A percentile compares a stretch with the other conserved stretches of the same genome.
These are phyloP conservation scores for Rhagoletis zephyria DNA, from an alignment of 1,140 invertebrate genomes.

Conservation along the genomic window DNA sequence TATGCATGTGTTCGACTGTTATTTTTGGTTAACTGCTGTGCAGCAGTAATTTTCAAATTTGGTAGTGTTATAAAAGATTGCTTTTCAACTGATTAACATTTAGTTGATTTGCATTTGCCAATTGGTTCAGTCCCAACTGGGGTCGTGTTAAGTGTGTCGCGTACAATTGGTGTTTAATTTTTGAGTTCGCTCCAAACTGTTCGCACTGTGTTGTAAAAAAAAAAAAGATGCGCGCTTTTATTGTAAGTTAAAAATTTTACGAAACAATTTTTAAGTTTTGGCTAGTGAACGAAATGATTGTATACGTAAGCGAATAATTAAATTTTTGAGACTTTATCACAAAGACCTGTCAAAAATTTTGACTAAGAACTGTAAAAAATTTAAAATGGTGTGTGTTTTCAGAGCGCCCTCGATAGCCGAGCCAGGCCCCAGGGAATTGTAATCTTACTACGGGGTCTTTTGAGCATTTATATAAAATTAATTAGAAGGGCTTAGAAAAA, in stretches of 20 bases:
- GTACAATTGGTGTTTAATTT: neutral
- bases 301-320: too few species aligned
- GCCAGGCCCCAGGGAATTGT: too few species aligned
- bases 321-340: too few species aligned
- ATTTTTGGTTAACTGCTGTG: constrained; percentile 22
- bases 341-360: too few species aligned
- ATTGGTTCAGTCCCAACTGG: constrained; percentile 53
- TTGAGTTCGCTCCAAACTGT: neutral
- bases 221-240: constrained; percentile 66
- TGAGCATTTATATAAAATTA: too few species aligned
- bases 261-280: neutral
- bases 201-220: neutral
- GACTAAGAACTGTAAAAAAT: too few species aligned
- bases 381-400: too few species aligned
- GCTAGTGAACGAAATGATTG: too few species aligned
- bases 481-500: too few species aligned
- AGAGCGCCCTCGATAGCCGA: too few species aligned
- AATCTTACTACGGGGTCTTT: too few species aligned
- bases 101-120: constrained; percentile 70
- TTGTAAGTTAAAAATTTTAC: constrained; percentile 62
- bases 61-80: constrained; percentile 62
- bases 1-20: neutral
- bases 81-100: constrained; percentile 69
- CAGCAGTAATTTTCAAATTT: neutral
- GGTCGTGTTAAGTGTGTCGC: constrained; percentile 6